Conservation (phyloP, 2,797 vertebrate genomes). For the Protonibea diacanthus region DNA sequence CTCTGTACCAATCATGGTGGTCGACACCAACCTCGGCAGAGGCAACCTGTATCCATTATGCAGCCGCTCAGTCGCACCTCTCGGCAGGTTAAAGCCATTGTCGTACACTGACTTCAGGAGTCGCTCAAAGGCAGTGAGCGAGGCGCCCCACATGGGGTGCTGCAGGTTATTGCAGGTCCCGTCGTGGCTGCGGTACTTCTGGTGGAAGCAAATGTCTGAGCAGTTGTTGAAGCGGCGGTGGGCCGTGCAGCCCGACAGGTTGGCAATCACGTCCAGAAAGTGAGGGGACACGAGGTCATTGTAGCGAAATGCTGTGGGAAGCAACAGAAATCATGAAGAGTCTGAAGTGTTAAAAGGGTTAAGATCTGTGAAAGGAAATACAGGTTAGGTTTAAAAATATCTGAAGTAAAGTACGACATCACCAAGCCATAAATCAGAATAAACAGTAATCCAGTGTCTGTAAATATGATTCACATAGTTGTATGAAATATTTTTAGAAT, state of each 20-base stretch:
- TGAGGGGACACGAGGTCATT: slow-evolving; percentile 97
- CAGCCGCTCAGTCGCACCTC: slow-evolving; percentile 86
- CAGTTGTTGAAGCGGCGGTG: slow-evolving; percentile 97
- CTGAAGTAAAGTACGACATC: neutral
- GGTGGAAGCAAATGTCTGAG: slow-evolving; percentile 98
- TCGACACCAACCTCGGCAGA: slow-evolving; percentile 94
- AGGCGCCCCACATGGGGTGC: slow-evolving; percentile 98
- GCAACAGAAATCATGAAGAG: neutral
- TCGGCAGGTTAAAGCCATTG: slow-evolving; percentile 96
- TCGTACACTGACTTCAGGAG: slow-evolving; percentile 95
- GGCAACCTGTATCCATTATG: slow-evolving; percentile 91
- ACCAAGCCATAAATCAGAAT: neutral
- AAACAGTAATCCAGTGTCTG: neutral
- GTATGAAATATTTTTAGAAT: neutral
- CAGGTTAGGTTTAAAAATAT: neutral
- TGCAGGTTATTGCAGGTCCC: slow-evolving; percentile 99
- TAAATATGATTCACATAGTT: slow-evolving; percentile 1
- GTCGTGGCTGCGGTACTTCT: slow-evolving; percentile 96
- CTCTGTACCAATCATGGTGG: slow-evolving; percentile 93
- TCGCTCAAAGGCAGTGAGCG: slow-evolving; percentile 95
- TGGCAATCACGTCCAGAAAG: slow-evolving; percentile 96
- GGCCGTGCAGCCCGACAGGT: slow-evolving; percentile 95
- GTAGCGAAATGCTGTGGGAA: slow-evolving; percentile 93
- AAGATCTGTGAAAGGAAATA: neutral
- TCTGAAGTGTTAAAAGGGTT: neutral